These are phyloP conservation scores for Chalcosyrphus nemorum DNA, from an alignment of 2,888 invertebrate species.

Conservation along the genomic window DNA sequence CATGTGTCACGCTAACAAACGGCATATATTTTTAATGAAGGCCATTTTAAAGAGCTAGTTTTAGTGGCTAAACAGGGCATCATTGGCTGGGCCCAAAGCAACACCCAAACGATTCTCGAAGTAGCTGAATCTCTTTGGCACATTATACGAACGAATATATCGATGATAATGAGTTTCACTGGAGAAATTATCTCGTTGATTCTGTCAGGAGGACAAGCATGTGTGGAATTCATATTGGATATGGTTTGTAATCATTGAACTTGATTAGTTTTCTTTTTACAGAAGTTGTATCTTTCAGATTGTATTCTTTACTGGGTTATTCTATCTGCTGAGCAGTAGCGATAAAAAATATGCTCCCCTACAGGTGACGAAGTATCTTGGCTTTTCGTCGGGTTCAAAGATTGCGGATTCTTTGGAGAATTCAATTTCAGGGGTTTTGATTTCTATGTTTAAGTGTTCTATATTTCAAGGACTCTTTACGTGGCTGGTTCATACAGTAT, in stretches of 20 bases:
- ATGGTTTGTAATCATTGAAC: constrained; percentile 84
- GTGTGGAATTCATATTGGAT: constrained; percentile 93
- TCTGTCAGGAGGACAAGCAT: constrained; percentile 94
- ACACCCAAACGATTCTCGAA: constrained; percentile 93
- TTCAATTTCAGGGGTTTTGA: constrained; percentile 96
- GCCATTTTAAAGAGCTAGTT: constrained; percentile 82
- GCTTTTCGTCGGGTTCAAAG: constrained; percentile 88
- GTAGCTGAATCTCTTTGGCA: constrained; percentile 94
- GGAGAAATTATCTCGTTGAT: constrained; percentile 94
- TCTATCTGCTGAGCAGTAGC: constrained; percentile 95
- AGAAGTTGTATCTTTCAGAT: constrained; percentile 85
- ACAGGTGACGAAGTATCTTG: constrained; percentile 91
- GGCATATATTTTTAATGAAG: constrained; percentile 81
- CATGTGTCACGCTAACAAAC: constrained; percentile 79
- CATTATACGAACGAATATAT: constrained; percentile 95
- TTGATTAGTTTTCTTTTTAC: neutral
- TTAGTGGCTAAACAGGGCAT: constrained; percentile 84
- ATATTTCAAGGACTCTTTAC: constrained; percentile 99
- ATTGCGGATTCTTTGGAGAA: constrained; percentile 92
- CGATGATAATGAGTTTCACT: constrained; percentile 90
- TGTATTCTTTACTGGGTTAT: constrained; percentile 97
- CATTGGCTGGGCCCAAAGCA: constrained; percentile 92
- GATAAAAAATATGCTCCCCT: constrained; percentile 95
- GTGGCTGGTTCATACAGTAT: constrained; percentile 97
- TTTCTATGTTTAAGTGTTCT: constrained; percentile 98